A percentile compares a stretch with the other conserved stretches of the same genome.
phyloP scores from a whole-genome alignment of 1,140 invertebrate species.

The Streblospio benedicti region DNA sequence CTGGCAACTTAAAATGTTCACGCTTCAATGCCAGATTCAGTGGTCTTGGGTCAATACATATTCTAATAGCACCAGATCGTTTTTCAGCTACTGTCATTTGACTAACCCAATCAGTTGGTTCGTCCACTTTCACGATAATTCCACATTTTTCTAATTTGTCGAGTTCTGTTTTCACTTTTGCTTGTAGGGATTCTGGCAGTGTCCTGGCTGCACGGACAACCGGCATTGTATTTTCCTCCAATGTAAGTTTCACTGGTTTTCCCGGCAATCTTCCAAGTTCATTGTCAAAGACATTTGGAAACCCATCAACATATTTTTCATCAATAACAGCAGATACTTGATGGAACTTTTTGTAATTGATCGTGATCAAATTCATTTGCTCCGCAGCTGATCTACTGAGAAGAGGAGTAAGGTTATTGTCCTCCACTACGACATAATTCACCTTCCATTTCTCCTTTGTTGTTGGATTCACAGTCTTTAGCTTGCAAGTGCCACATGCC shows the following conservation, averaged over 20 bases:
- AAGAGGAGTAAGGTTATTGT: neutral
- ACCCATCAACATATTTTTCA: no score
- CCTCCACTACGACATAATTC: neutral
- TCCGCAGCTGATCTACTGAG: conserved; percentile 2
- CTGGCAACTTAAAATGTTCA: conserved; percentile 20
- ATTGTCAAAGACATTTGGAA: no score
- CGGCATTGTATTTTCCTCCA: no score
- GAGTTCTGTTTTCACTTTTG: no score
- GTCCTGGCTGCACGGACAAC: no score
- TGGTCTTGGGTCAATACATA: conserved; percentile 26
- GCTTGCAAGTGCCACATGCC: no score
- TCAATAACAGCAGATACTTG: neutral
- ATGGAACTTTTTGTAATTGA: neutral
- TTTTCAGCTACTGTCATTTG: conserved; percentile 18
- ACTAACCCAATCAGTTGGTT: neutral
- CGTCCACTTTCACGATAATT: no score
- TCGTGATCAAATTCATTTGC: neutral
- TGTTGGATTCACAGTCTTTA: no score
- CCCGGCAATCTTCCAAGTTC: no score
- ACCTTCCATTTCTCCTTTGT: neutral
- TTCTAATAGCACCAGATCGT: conserved; percentile 14
- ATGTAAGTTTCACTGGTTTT: no score
- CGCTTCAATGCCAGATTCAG: conserved; percentile 23
- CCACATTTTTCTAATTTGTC: no score
- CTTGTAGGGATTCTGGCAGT: no score